Conservation (phyloP, 2,888 invertebrate species). For the Yponomeuta cagnagella region DNA sequence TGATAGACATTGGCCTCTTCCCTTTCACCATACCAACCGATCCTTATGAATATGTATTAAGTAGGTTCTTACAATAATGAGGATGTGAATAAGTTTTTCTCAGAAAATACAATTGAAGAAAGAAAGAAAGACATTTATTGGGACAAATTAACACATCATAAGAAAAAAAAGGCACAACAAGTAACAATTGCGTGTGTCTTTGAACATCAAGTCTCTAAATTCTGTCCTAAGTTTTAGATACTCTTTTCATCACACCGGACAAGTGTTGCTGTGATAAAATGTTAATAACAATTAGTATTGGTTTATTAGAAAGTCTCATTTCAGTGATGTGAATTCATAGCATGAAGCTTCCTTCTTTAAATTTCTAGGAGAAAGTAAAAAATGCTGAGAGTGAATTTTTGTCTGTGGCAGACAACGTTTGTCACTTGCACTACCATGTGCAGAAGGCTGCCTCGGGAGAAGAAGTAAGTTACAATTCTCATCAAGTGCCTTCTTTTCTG, state of each 20-base stretch:
- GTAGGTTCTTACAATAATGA: no score
- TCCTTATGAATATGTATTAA: no score
- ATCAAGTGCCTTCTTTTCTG: no score
- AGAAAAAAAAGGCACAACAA: no score
- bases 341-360: neutral
- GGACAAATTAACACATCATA: no score
- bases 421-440: neutral
- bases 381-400: neutral
- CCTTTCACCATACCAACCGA: no score
- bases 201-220: neutral
- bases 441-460: neutral
- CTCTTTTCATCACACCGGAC: neutral
- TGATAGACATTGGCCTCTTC: no score
- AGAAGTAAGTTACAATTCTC: neutral
- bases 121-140: no score
- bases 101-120: no score
- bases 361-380: neutral
- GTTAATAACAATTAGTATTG: no score
- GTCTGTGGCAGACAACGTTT: neutral
- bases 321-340: neutral
- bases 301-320: neutral
- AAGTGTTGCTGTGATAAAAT: no score
- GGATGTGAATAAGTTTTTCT: no score
- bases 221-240: neutral
- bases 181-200: neutral